Base-by-base conservation (phyloP, 2,113 vertebrate genomes). In the Mesocricetus auratus region DNA sequence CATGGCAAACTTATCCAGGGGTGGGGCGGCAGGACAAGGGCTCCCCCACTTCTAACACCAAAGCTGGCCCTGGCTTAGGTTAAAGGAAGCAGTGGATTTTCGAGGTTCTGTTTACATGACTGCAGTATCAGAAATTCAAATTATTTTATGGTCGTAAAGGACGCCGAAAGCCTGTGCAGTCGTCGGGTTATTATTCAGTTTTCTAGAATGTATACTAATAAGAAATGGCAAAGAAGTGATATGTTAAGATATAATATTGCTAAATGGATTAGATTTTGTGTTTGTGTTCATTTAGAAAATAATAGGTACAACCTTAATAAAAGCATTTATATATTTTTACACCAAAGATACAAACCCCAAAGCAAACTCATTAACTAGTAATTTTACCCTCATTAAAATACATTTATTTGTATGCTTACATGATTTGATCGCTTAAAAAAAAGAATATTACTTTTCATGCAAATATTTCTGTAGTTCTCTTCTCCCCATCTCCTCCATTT, bases 291-390 rank as follows among this genome's bases (percentile, higher is more conserved):
- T 98, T 98, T 98, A 97, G 98, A 98, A 98, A 98, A 99, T 98
- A 99, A 99, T 98, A 97, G 98, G 98, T 97, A 64, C 98, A 98
- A 98, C 98, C 98, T 98, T 99, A 99, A 99, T 98, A 99, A 99
- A 99, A 98, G 90, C 97, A 98, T 98, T 98, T 98, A 98, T 99
- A 98, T 98, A 98, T 98, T 98, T 99, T 98, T 98, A 97, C 97
- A 98, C 96, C 26, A 97, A 98, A 98, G 98, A 98, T 98, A 97
- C 98, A 98, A 98, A 99, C 98, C 98, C 98, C 98, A 99, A 99
- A 99, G 98, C 99, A 98, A 99, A 99, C 98, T 98, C 98, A 98
- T 99, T 99, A 99, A 98, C 98, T 98, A 99, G 98, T 98, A 98
- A 99, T 99, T 99, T 98, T 98, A 96, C 97, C 98, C 98, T 99